Conservation (phyloP, 1,140 invertebrate genomes). For the Heliconius melpomene region DNA sequence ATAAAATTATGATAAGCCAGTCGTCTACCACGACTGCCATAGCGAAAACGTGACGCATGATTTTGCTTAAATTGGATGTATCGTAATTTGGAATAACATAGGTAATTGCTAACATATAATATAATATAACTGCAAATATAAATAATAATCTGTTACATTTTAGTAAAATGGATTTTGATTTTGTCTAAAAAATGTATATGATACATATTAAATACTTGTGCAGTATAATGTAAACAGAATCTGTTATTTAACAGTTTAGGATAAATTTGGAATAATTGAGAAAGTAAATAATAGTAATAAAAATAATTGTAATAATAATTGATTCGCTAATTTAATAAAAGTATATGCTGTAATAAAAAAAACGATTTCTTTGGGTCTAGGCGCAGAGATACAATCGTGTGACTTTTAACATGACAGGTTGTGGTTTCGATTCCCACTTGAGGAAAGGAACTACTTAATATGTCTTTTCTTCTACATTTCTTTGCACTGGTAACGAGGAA, state of each 20-base stretch:
- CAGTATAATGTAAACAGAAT: too few relatives aligned
- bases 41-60: slow-evolving; percentile 23
- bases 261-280: not conserved
- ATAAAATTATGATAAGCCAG: not conserved
- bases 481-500: too few relatives aligned
- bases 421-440: too few relatives aligned
- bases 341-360: too few relatives aligned
- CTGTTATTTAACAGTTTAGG: not conserved
- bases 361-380: too few relatives aligned
- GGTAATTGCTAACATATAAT: not conserved
- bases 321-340: too few relatives aligned
- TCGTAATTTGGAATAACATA: slow-evolving; percentile 19
- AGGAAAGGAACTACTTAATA: too few relatives aligned
- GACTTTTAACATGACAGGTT: too few relatives aligned
- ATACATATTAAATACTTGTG: not conserved
- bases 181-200: not conserved
- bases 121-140: too few relatives aligned
- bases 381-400: too few relatives aligned
- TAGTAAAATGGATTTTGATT: not conserved
- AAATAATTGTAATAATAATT: too few relatives aligned
- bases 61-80: slow-evolving; percentile 10
- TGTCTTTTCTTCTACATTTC: too few relatives aligned
- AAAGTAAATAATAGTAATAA: not conserved
- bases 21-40: not conserved
- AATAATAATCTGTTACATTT: not conserved